Evolutionary conservation across 2,113 vertebrate genomes (phyloP), one percentile per base, ranked within the genome.

Genomic region (Perca flavescens): DNA sequence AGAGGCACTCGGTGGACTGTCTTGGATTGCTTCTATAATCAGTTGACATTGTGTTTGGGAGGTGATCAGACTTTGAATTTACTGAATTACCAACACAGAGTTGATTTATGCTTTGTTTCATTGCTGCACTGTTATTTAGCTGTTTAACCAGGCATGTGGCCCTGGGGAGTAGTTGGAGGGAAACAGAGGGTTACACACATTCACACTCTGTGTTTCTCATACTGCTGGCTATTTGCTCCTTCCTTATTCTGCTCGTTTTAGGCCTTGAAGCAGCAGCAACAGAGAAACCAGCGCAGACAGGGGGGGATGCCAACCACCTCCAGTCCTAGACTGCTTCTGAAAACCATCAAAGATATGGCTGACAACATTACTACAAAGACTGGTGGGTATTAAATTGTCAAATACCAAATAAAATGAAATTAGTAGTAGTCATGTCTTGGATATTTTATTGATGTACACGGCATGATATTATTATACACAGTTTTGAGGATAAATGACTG

Each of bases 251-350:
- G 21, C 60, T 62, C 17, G 13, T 78, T 73, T 86, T 50, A 95
- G 98, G 98, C 98, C 80, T 88, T 99, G 87, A 99, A 98, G 86
- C 97, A 99, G 94, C 97, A 97, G 91, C 97, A 98, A 73, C 96
- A 98, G 89, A 96, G 96, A 89, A 96, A 97, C 83, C 96, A 97
- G 90, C 97, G 97, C 31, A 96, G 97, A 86, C 95, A 97, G 67
- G 92, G 95, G 2, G 96, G 94, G 2, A 94, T 97, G 93, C 91
- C 97, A 0, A 86, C 96, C 49, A 75, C 96, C 6, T 93, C 97
- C 17, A 95, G 74, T 70, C 97, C 97, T 43, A 95, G 97, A 47
- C 94, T 97, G 34, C 94, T 98, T 14, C 95, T 99, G 60, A 98
- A 98, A 90, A 94, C 96, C 2, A 95, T 97, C 78, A 98, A 96